phyloP scores from a whole-genome alignment of 2,797 vertebrate genomes.

The Anomalospiza imberbis region DNA sequence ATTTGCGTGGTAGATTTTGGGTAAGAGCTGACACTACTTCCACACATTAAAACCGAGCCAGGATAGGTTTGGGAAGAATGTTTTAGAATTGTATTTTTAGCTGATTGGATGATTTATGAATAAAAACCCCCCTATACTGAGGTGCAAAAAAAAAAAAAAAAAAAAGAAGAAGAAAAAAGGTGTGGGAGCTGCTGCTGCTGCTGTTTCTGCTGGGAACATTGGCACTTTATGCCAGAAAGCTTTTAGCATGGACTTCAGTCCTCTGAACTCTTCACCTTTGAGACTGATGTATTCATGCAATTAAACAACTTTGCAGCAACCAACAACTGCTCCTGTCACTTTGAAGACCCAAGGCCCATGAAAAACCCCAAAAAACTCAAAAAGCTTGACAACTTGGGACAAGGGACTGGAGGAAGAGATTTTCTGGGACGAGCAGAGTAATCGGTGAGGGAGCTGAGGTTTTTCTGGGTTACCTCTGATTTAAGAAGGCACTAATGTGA shows the following conservation, averaged over 20 bases:
- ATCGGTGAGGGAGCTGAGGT: neutral
- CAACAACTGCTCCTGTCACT: neutral
- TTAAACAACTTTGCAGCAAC: neutral
- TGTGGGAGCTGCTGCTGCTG: neutral
- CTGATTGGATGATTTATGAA: neutral
- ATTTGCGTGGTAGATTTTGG: neutral
- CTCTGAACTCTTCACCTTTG: neutral
- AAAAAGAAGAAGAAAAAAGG: neutral
- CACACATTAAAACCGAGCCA: neutral
- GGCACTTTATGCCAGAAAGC: neutral
- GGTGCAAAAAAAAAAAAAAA: neutral
- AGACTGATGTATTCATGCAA: neutral
- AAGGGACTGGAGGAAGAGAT: neutral
- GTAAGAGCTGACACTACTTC: neutral
- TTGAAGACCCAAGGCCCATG: neutral
- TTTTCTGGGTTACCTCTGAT: conserved; percentile 50
- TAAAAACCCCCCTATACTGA: neutral
- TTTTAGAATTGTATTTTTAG: neutral
- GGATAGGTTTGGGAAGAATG: neutral
- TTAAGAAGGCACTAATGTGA: neutral
- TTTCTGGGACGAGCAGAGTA: conserved; percentile 13
- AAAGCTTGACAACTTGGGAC: neutral
- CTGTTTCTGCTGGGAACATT: neutral
- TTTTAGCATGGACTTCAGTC: neutral
- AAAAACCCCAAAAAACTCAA: neutral